Conservation (phyloP, 2,113 vertebrate species). For the Tricholaema leucomelas region DNA sequence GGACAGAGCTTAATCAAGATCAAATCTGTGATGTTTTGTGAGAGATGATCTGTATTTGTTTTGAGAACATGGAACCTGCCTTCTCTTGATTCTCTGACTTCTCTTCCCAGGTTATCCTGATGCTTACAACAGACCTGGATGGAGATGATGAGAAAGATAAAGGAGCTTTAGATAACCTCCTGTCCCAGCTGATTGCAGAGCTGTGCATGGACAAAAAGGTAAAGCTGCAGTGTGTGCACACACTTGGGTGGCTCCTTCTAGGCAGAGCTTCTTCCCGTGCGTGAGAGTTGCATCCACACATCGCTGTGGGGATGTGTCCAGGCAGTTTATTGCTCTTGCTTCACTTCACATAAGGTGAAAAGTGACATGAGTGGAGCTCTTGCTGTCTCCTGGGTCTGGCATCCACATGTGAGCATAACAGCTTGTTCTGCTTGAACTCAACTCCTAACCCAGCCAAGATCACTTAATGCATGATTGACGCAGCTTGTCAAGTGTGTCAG, state of each 20-base stretch:
- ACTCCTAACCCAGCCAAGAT: background rate
- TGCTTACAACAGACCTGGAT: conserved; percentile 97
- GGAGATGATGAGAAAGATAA: conserved; percentile 99
- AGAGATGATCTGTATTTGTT: background rate
- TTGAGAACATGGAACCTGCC: background rate
- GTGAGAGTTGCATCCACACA: background rate
- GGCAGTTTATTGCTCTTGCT: background rate
- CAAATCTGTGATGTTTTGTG: background rate
- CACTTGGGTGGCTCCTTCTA: background rate
- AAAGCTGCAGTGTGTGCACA: background rate
- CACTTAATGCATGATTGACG: background rate
- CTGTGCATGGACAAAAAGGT: conserved; percentile 97
- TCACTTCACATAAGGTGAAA: background rate
- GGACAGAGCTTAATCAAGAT: background rate
- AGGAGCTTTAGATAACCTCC: conserved; percentile 93
- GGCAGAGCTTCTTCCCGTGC: background rate
- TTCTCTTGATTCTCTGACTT: background rate
- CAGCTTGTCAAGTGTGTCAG: background rate
- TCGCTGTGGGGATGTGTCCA: background rate
- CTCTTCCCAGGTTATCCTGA: conserved; percentile 86
- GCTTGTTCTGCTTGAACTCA: background rate
- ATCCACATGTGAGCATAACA: background rate
- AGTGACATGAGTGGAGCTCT: background rate
- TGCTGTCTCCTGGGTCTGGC: background rate
- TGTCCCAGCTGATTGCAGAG: conserved; percentile 93